Base-by-base conservation (phyloP, 2,888 invertebrate genomes). In the Tetragnatha montana region DNA sequence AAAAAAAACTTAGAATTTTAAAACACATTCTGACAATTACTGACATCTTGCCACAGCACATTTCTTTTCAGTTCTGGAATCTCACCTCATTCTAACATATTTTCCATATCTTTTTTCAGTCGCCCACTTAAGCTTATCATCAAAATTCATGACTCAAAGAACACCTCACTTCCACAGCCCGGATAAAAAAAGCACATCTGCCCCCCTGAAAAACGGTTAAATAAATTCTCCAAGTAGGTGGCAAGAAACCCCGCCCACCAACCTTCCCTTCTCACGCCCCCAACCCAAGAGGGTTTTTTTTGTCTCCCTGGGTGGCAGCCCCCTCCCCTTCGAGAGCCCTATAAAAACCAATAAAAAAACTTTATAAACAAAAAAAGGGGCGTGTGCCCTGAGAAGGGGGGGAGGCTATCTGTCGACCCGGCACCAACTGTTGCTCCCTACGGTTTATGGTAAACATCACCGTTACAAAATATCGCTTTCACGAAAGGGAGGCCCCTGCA, bases 391-490 rank as follows among this genome's bases (percentile, higher is more conserved):
- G n/a, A 70, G 81, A 69, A 22, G 71, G 22, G 79, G 79, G 51
- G 35, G 35, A 35, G 49, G 73, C 73, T 82, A 82, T 82, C 82
- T 82, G 22, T 6, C 19, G 74, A 12, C 69, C 60, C 8, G 10
- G 22, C 51, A 60, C 84, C 89, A 84, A 84, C 84, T 89, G 89
- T 84, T 89, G 80, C 81, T 84, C 50, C 87, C 81, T 83, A 82
- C 88, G 19, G 76, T 89, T 81, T 86, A 89, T 86, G 86, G 89
- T 86, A 89, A 89, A 89, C 89, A 89, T 89, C 82, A 89, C 81
- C 79, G 84, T 71, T 81, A 89, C 89, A 89, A 35, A 35, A 84
- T 89, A 89, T 89, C 89, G 89, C 85, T 89, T 89, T 89, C 85
- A 75, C 35, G 35, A 35, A 60, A 60, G 22, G 51, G 76, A 76